Conservation (phyloP, 2,113 vertebrate genomes). For the Atlantisia rogersi region DNA sequence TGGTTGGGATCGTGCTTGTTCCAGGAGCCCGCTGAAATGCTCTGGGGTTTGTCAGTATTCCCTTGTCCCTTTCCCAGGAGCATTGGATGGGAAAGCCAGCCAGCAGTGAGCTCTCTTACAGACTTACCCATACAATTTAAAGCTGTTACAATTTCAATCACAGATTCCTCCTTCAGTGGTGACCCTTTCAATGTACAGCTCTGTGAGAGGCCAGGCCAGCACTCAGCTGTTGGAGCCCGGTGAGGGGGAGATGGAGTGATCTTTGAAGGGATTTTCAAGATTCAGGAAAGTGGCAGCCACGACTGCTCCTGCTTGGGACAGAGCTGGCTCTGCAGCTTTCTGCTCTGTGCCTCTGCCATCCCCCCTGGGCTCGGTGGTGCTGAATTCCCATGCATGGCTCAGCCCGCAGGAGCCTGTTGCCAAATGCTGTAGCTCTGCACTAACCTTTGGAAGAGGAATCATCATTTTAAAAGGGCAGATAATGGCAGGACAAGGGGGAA, state of each 20-base stretch:
- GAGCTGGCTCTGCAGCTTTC: background rate
- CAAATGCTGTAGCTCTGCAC: background rate
- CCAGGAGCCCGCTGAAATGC: background rate
- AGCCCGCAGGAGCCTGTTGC: background rate
- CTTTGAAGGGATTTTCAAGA: background rate
- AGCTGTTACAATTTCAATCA: background rate
- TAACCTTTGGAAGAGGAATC: background rate
- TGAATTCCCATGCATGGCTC: background rate
- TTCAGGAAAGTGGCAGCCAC: background rate
- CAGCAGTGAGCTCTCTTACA: background rate
- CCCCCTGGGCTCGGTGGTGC: background rate
- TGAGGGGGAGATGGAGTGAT: background rate
- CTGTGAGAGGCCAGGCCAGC: fast-evolving
- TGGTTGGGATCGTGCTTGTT: background rate
- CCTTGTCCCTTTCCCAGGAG: background rate
- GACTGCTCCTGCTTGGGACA: background rate
- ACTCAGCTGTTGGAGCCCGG: background rate
- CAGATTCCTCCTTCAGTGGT: background rate
- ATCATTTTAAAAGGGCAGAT: no score
- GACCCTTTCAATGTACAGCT: background rate
- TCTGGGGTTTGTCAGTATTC: background rate
- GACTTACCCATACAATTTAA: background rate
- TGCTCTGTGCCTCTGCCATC: background rate
- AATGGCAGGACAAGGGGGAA: no score
- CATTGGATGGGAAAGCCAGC: background rate